A percentile compares a stretch with the other conserved stretches of the same genome.
These are phyloP conservation scores for Pangasius macronema DNA, from an alignment of 2,797 vertebrate genomes.

Conservation along the genomic window DNA sequence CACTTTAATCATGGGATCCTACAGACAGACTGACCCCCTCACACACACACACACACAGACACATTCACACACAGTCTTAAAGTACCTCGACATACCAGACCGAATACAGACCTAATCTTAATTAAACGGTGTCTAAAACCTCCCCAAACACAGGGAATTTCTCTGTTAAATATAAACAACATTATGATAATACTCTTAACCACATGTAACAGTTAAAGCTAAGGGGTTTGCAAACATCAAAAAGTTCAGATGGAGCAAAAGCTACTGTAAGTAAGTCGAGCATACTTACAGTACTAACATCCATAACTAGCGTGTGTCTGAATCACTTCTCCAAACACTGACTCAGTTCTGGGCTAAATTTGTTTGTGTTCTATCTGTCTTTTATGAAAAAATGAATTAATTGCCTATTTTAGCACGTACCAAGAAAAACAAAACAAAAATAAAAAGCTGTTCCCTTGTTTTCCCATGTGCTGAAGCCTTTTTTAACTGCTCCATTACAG, in stretches of 20 bases:
- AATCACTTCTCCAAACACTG: neutral
- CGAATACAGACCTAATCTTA: neutral
- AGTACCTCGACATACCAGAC: neutral
- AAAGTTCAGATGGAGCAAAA: conserved; percentile 2
- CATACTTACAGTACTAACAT: neutral
- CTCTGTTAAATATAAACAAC: conserved; percentile 12
- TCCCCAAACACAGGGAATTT: neutral
- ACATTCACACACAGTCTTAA: neutral
- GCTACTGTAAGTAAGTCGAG: neutral
- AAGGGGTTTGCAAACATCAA: neutral
- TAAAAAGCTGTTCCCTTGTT: neutral
- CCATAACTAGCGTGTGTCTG: neutral
- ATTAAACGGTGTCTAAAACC: conserved; percentile 17
- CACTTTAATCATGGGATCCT: conserved; percentile 34
- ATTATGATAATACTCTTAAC: neutral
- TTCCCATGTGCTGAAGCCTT: neutral
- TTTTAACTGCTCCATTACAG: neutral
- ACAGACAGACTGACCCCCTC: conserved; percentile 18
- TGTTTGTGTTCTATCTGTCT: neutral
- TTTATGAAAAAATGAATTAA: no score
- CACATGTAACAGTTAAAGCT: conserved; percentile 6
- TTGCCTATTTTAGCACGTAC: neutral
- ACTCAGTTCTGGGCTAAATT: neutral
- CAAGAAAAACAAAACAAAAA: no score
- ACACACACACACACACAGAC: neutral